Percentiles rank a stretch among this genome's conserved stretches.
Conservation (phyloP, 1,140 invertebrate species). For the Meteorus sp. region DNA sequence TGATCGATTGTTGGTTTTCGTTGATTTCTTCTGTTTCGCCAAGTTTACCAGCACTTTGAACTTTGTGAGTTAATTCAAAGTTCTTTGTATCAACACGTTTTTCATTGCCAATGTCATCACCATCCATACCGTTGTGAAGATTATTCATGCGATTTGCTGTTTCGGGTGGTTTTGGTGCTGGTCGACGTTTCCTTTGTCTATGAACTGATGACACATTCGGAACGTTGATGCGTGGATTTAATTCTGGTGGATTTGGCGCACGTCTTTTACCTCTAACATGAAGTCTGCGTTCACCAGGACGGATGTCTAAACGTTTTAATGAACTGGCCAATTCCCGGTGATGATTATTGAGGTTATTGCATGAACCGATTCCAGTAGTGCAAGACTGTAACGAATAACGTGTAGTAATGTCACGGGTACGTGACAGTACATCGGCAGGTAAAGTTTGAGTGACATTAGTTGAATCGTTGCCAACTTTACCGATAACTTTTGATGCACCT, state of each 20-base stretch:
- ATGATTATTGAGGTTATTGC: slow-evolving; percentile 54
- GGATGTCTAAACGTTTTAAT: slow-evolving; percentile 45
- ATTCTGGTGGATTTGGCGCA: slow-evolving; percentile 72
- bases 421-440: slow-evolving; percentile 36
- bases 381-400: slow-evolving; percentile 53
- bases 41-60: slow-evolving; percentile 10
- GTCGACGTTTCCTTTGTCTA: slow-evolving; percentile 61
- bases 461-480: slow-evolving; percentile 27
- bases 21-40: slow-evolving; percentile 5
- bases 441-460: slow-evolving; percentile 38
- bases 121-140: slow-evolving; percentile 6
- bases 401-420: slow-evolving; percentile 37
- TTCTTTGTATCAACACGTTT: slow-evolving; percentile 10
- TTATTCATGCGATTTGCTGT: neutral
- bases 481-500: slow-evolving; percentile 51
- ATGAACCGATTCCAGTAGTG: slow-evolving; percentile 56
- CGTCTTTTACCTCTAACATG: slow-evolving; percentile 76
- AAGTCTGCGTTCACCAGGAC: slow-evolving; percentile 50
- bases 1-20: slow-evolving; percentile 35
- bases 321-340: slow-evolving; percentile 38
- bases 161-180: slow-evolving; percentile 65
- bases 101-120: neutral
- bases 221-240: slow-evolving; percentile 34
- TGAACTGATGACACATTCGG: slow-evolving; percentile 36
- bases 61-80: too few relatives aligned